Evolutionary conservation across 1,140 invertebrate species (phyloP), one percentile per base, ranked within the genome.

Genomic region (Drosophila ercepeae): DNA sequence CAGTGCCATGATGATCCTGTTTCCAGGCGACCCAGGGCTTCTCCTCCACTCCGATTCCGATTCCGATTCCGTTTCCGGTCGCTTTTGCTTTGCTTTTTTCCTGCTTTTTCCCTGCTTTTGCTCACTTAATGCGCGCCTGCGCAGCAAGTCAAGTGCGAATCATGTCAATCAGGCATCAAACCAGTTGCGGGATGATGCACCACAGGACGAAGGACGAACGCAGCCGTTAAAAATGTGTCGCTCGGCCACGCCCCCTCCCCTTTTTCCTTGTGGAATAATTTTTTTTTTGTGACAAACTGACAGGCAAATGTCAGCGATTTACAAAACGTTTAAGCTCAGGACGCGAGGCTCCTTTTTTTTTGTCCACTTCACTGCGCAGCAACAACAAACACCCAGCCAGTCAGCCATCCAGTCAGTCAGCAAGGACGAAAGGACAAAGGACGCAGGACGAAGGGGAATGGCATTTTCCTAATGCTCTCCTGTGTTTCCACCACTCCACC

Each of bases 121-220:
- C 75, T 68, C 72, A 75, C 32, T 77, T 86, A 73, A 81, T 57
- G 58, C 36, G 57, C 69, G 76, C 44, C 75, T 52, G 61, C 72
- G 81, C 72, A 79, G 81, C 77, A 86, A 86, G 81, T 86, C 81
- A 86, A 86, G 81, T 88, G 81, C 81, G 81, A 86, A 76, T 81
- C 60, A 45, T 74, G 81, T 86, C 81, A 86, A 86, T 86, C 82
- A 86, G 58, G 54, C 49, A 36, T 36, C 4, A 32, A 34, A 72
- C 51, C 51, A 54, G 39, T 54, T 54, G 51, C 18, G 55, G 60
- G 55, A 46, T 48, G 41, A 27, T 3, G 14, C 14, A 7, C 25
- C 21, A 2, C 21, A 53, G 19, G 14, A 32, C 49, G 36, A 34
- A 1, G 48, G 54, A 39, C 9, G 44, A 8, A 36, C 13, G 36